These are phyloP conservation scores for Batillaria attramentaria DNA, from an alignment of 1,140 invertebrate genomes.

Conservation along the genomic window DNA sequence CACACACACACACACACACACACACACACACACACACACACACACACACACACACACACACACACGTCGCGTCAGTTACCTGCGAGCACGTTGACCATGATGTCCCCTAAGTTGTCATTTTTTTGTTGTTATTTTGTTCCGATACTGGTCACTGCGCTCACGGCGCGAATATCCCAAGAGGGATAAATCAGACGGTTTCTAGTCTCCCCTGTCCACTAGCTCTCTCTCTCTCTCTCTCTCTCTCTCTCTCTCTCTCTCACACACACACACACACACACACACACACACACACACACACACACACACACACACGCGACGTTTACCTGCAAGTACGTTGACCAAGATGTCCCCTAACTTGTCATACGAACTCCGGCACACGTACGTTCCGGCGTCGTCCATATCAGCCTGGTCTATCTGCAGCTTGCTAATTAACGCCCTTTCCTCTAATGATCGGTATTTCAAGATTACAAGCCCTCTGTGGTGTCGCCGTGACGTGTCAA, in stretches of 20 bases:
- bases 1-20: not conserved
- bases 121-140: not conserved
- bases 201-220: no score
- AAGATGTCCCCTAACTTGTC: slow-evolving; percentile 24
- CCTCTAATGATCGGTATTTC: slow-evolving; percentile 37
- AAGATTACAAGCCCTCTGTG: slow-evolving; percentile 28
- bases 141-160: not conserved
- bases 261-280: not conserved
- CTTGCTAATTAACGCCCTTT: slow-evolving; percentile 40
- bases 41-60: not conserved
- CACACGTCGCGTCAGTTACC: not conserved
- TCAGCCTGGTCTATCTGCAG: slow-evolving; percentile 43
- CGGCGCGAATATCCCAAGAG: not conserved
- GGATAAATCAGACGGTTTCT: not conserved
- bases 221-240: no score
- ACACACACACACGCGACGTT: not conserved
- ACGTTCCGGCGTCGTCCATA: slow-evolving; percentile 44
- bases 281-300: not conserved
- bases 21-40: not conserved
- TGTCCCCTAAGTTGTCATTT: no score
- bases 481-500: slow-evolving; percentile 18
- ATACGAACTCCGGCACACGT: slow-evolving; percentile 38
- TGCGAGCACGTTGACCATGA: no score
- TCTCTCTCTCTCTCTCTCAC: no score
- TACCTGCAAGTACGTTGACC: slow-evolving; percentile 27